Conservation (phyloP, 30 jellyfish, hydroid and myxozoan genomes). For the Hydractinia symbiolongicarpus region DNA sequence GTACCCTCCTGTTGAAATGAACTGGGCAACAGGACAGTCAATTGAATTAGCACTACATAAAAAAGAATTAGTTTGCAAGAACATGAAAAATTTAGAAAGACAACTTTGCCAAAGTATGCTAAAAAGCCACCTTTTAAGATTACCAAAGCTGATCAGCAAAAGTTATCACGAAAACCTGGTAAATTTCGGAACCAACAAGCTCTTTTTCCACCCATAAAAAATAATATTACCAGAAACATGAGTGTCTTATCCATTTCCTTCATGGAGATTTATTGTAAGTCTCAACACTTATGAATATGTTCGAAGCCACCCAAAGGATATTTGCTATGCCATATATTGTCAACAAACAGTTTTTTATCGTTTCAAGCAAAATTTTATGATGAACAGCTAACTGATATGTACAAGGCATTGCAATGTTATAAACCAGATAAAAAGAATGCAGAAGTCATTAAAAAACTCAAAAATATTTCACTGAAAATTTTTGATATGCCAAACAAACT, state of each 20-base stretch:
- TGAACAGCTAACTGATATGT: neutral
- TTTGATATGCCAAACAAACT: neutral
- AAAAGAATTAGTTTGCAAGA: too few species aligned
- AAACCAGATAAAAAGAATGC: neutral
- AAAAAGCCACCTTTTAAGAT: too few species aligned
- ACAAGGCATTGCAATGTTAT: neutral
- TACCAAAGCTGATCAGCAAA: too few species aligned
- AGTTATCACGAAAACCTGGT: too few species aligned
- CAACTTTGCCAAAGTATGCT: too few species aligned
- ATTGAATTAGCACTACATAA: too few species aligned
- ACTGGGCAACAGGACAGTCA: too few species aligned
- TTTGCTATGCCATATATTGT: neutral
- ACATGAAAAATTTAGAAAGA: too few species aligned
- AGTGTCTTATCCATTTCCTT: conserved; percentile 4
- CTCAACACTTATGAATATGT: neutral
- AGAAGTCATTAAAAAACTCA: neutral
- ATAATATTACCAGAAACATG: neutral
- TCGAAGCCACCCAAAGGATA: conserved; percentile 11
- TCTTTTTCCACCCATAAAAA: neutral
- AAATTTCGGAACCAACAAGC: too few species aligned
- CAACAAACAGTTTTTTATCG: neutral
- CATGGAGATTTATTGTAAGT: conserved; percentile 18
- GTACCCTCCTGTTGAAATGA: too few species aligned
- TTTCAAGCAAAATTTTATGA: conserved; percentile 7
- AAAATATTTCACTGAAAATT: neutral